phyloP scores from a whole-genome alignment of 2,888 invertebrate species.

The Leucophora obtusa region DNA sequence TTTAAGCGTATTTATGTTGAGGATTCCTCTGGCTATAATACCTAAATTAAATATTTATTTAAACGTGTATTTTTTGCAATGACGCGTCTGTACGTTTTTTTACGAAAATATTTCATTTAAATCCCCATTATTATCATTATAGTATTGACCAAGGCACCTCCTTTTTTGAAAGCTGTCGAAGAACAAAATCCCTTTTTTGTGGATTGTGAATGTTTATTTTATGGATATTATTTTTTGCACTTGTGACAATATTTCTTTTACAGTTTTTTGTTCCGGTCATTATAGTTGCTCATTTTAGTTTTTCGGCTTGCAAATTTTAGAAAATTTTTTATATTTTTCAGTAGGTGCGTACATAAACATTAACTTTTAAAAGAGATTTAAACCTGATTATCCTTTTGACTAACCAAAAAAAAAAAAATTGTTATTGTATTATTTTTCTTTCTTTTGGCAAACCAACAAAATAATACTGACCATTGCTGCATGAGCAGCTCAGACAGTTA shows the following conservation, averaged over 20 bases:
- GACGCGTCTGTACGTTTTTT: constrained; percentile 37
- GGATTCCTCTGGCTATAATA: constrained; percentile 32
- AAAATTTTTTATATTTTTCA: constrained; percentile 30
- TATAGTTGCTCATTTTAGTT: constrained; percentile 61
- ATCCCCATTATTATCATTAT: constrained; percentile 25
- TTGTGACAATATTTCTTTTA: constrained; percentile 77
- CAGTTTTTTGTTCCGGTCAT: constrained; percentile 70
- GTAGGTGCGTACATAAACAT: constrained; percentile 78
- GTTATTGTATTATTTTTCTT: constrained; percentile 24
- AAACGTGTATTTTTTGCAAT: constrained; percentile 48
- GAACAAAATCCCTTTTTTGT: constrained; percentile 27
- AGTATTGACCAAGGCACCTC: constrained; percentile 19
- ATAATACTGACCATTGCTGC: constrained; percentile 18
- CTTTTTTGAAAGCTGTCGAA: neutral
- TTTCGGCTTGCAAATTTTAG: constrained; percentile 19
- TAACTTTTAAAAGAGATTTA: constrained; percentile 78
- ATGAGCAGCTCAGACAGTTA: constrained; percentile 31
- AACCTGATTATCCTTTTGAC: constrained; percentile 77
- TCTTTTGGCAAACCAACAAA: constrained; percentile 32
- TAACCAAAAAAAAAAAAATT: constrained; percentile 31
- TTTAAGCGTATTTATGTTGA: constrained; percentile 46
- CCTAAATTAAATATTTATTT: constrained; percentile 63
- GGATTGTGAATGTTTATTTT: constrained; percentile 32
- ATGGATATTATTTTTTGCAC: constrained; percentile 67
- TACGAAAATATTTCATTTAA: constrained; percentile 19